Base-by-base conservation (phyloP, 2,888 invertebrate genomes). In the Prosopocoilus inquinatus region DNA sequence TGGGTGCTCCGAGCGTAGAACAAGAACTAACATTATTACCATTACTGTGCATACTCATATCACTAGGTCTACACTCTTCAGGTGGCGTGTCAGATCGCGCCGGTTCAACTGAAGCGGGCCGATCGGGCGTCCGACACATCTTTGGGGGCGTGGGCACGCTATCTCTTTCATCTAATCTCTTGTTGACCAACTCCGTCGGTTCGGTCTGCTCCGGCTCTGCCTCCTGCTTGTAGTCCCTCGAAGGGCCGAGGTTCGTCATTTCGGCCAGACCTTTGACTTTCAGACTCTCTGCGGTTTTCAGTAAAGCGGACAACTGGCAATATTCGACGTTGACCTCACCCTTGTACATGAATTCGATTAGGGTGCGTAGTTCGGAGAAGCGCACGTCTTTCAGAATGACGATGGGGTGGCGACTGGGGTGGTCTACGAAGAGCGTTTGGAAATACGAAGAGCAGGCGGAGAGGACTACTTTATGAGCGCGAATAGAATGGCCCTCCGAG, bases 401-500 rank as follows among this genome's bases (percentile, higher is more conserved):
- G 78, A 94, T 94, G 72, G 94, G 94, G 79, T 94, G 94, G 69
- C 89, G 87, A 79, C 91, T 90, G 69, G 94, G 93, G 78, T 94
- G 94, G 81, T 93, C 92, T 80, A 92, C 87, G 82, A 94, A 94
- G 73, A 94, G 85, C 75, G 91, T 89, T 78, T 92, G 91, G 84
- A 95, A 95, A 83, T 94, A 95, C 74, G 94, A 92, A 75, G 93
- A 94, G 82, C 94, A 94, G 83, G 94, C 94, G 75, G 94, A 94
- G 77, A 95, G 85, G 76, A 95, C 94, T 82, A 94, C 91, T 84
- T 88, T 82, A 82, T 95, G 94, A 81, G 94, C 94, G 81, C 93
- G 89, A 80, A 94, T 91, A 79, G 91, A 91, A 81, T 91, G 90
- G 81, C 94, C 94, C 84, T 93, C 93, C 83, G 92, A 91, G 85